phyloP scores from a whole-genome alignment of 2,888 invertebrate species.

The Pheosia tremula region DNA sequence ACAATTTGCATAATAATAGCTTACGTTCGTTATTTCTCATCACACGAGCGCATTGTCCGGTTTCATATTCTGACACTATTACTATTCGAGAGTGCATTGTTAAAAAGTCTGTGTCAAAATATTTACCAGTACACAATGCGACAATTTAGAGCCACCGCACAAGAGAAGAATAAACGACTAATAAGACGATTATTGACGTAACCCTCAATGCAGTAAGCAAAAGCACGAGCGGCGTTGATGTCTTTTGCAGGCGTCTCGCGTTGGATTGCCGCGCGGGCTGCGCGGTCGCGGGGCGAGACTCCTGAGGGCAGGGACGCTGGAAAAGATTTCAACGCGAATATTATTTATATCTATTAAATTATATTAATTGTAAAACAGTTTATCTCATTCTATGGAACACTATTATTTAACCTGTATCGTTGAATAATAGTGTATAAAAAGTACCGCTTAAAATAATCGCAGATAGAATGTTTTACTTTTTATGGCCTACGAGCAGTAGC shows the following conservation, averaged over 20 bases:
- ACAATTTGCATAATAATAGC: conserved; percentile 36
- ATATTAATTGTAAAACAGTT: too few relatives aligned
- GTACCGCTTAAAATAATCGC: too few relatives aligned
- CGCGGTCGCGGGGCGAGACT: not conserved
- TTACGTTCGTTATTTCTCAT: conserved; percentile 23
- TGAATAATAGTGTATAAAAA: too few relatives aligned
- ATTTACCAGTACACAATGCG: not conserved
- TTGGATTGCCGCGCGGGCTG: not conserved
- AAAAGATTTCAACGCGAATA: conserved; percentile 15
- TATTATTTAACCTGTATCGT: too few relatives aligned
- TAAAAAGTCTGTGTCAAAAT: conserved; percentile 4
- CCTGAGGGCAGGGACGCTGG: conserved; percentile 4
- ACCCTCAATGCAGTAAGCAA: not conserved
- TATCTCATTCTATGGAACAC: too few relatives aligned
- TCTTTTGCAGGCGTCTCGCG: conserved; percentile 39
- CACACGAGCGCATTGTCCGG: conserved; percentile 22
- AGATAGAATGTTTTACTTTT: too few relatives aligned
- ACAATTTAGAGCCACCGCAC: conserved; percentile 1
- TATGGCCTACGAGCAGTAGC: too few relatives aligned
- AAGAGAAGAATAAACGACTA: conserved; percentile 6
- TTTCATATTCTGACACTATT: conserved; percentile 12
- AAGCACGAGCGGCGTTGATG: conserved; percentile 39
- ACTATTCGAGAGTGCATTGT: conserved; percentile 25
- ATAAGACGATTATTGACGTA: not conserved
- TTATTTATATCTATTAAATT: not conserved